Evolutionary conservation across 2,888 invertebrate species (phyloP), one percentile per base, ranked within the genome.

Genomic region (Eudemis profundana): DNA sequence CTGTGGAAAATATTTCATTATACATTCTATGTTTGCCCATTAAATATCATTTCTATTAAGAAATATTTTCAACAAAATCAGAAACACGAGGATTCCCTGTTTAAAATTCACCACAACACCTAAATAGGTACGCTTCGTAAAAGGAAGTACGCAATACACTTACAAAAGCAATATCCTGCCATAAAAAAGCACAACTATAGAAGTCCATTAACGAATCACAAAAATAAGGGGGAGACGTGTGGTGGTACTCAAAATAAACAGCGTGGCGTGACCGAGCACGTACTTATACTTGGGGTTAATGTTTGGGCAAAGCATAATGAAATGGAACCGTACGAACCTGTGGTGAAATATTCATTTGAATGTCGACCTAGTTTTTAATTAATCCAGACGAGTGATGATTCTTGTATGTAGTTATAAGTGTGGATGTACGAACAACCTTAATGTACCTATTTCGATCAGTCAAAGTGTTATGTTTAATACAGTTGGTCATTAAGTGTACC

Each of bases 261-360:
- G 70, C 70, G 70, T 77, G 70, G 80, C 78, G 80, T 79, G 79
- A 79, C 78, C 72, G 71, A 57, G 46, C 54, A 23, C 59, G 44
- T 33, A 23, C 19, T 44, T 17, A 21, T 59, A 47, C 51, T 51
- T 46, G 46, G 60, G 57, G 17, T 36, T 49, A 33, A 40, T 17
- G 49, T 50, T 64, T 63, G 49, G 49, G 42, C 47, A 21, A 49
- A 56, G 36, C 42, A 42, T 50, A 63, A 50, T 63, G 50, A 46
- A 64, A 64, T 59, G 57, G 56, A 49, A 19, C 56, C 47, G 40
- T 47, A 44, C 53, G 12, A 8, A 44, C 40, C 56, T 64, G 61
- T 44, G 33, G 49, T 47, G 40, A 21, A 36, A 56, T 49, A 49
- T 56, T 33, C 23, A 57, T 57, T 33, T 10, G 46, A 15, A 42